These are phyloP conservation scores for Plestiodon gilberti DNA, from an alignment of 2,113 vertebrate species.

Conservation along the genomic window DNA sequence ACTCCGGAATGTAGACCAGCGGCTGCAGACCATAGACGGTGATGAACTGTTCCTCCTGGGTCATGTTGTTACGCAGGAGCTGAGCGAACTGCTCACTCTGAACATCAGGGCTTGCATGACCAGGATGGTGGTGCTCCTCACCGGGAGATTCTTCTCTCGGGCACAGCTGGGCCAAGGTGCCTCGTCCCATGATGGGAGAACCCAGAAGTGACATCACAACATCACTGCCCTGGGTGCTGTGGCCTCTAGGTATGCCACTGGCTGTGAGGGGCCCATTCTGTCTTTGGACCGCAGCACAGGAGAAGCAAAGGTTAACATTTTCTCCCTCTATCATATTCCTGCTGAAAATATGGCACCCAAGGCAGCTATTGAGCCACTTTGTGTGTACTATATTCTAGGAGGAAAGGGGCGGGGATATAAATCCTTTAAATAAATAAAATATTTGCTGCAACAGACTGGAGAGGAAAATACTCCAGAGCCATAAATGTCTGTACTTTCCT, in stretches of 20 bases:
- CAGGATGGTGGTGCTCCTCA: rapidly evolving
- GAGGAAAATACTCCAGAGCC: background rate
- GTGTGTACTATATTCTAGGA: no score
- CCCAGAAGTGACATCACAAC: no score
- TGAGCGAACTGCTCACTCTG: constrained; percentile 72
- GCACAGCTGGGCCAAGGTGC: background rate
- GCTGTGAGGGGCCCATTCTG: no score
- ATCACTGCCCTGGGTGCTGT: no score
- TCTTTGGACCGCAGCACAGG: no score
- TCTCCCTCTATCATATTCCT: no score
- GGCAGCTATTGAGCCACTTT: no score
- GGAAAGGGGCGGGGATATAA: no score
- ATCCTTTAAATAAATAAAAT: no score
- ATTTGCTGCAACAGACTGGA: background rate
- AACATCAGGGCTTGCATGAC: constrained; percentile 75
- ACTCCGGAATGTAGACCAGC: constrained; percentile 76
- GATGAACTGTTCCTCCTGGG: constrained; percentile 78
- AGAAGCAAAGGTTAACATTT: no score
- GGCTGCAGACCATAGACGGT: constrained; percentile 73
- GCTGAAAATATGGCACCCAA: no score
- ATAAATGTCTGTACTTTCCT: background rate
- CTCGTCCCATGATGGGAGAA: background rate
- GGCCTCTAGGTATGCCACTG: no score
- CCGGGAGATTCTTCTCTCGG: background rate
- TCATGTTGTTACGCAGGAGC: constrained; percentile 77